A percentile compares a stretch with the other conserved stretches of the same genome.
These are phyloP conservation scores for Anguilla pacifica DNA, from an alignment of 2,797 vertebrate genomes.

Conservation along the genomic window DNA sequence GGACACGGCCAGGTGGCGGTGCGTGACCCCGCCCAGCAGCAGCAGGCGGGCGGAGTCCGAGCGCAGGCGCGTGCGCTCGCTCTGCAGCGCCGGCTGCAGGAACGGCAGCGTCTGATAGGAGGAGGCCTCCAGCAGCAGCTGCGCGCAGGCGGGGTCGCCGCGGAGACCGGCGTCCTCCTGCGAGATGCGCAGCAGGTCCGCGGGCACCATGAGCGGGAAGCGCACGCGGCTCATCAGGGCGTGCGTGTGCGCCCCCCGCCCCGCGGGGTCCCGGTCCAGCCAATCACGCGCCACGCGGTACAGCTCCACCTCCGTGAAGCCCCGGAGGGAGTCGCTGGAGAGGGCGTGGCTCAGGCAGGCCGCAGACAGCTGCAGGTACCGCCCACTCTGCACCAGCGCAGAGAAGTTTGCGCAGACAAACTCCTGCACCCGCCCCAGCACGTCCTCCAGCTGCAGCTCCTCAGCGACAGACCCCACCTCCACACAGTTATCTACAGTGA, in stretches of 20 bases:
- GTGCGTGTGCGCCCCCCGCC: constrained; percentile 55
- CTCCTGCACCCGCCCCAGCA: constrained; percentile 53
- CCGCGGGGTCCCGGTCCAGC: constrained; percentile 61
- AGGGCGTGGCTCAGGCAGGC: constrained; percentile 66
- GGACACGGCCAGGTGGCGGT: constrained; percentile 79
- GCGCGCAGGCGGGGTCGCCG: constrained; percentile 70
- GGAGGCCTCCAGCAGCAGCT: constrained; percentile 80
- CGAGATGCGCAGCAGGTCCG: constrained; percentile 77
- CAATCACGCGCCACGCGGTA: constrained; percentile 71
- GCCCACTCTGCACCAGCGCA: constrained; percentile 60
- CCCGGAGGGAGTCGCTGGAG: constrained; percentile 68
- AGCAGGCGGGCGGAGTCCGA: constrained; percentile 73
- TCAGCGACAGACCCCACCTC: constrained; percentile 74
- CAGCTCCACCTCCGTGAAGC: constrained; percentile 76
- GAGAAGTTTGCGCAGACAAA: constrained; percentile 75
- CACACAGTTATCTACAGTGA: constrained; percentile 77
- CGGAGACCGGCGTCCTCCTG: constrained; percentile 75
- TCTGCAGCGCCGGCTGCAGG: constrained; percentile 76
- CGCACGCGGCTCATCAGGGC: constrained; percentile 76
- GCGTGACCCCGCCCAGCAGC: constrained; percentile 77
- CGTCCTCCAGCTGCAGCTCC: constrained; percentile 70
- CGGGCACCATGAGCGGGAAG: constrained; percentile 77
- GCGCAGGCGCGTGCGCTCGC: constrained; percentile 73
- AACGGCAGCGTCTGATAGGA: constrained; percentile 84
- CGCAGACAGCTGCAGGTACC: constrained; percentile 69